phyloP scores from a whole-genome alignment of 2,888 invertebrate genomes.

The Ceraclea dissimilis region DNA sequence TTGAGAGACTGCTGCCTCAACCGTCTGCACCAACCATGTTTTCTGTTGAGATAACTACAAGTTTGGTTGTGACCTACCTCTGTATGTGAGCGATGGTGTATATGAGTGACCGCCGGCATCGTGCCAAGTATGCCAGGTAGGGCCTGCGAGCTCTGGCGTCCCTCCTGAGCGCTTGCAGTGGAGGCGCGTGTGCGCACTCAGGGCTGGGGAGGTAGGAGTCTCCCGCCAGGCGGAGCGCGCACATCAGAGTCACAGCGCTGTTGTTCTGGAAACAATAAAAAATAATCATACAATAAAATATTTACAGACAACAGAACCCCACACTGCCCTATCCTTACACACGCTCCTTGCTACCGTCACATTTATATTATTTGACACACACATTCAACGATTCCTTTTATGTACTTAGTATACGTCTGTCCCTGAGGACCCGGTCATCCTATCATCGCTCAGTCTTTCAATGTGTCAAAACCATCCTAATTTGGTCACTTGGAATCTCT shows the following conservation, averaged over 20 bases:
- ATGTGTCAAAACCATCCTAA: too few species aligned
- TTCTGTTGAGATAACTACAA: too few species aligned
- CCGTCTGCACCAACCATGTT: too few species aligned
- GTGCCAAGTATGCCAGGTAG: constrained; percentile 74
- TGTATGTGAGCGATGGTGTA: constrained; percentile 65
- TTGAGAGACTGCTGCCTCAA: too few species aligned
- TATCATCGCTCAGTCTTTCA: too few species aligned
- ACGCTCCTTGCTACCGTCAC: too few species aligned
- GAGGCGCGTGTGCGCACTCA: constrained; percentile 67
- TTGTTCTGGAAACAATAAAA: constrained; percentile 11
- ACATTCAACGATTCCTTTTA: too few species aligned
- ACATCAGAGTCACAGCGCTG: constrained; percentile 16
- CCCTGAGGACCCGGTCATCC: too few species aligned
- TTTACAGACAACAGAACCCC: neutral
- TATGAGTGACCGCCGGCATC: constrained; percentile 73
- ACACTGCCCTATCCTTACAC: too few species aligned
- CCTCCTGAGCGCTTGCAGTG: constrained; percentile 64
- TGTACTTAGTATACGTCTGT: too few species aligned
- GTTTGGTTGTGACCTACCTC: constrained; percentile 41
- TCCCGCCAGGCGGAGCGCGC: constrained; percentile 19
- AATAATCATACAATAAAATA: constrained; percentile 1
- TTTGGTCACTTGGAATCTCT: too few species aligned
- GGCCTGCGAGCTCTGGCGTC: constrained; percentile 72
- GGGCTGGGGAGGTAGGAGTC: constrained; percentile 43
- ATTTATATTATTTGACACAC: too few species aligned